A percentile compares a stretch with the other conserved stretches of the same genome.
Conservation (phyloP, 2,888 invertebrate species). For the Sussaba pulchella region DNA sequence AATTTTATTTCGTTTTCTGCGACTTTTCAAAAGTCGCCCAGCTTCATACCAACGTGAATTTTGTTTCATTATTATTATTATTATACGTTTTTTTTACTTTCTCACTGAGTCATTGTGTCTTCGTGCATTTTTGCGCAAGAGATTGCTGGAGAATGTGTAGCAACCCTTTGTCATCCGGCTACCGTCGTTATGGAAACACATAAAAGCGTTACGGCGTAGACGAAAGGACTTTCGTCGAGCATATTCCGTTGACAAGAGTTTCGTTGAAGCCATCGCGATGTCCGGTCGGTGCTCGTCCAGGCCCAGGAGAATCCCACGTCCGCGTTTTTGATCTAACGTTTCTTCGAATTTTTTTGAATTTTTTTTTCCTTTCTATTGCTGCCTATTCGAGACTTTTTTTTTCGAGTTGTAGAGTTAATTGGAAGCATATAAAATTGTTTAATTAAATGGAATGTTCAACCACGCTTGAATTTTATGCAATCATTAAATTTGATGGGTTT, state of each 20-base stretch:
- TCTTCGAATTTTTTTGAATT: conserved; percentile 64
- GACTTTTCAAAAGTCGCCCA: conserved; percentile 40
- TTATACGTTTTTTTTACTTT: conserved; percentile 1
- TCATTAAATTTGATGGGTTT: not conserved
- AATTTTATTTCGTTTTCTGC: conserved; percentile 6
- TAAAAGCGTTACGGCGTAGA: conserved; percentile 4
- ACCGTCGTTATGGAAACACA: not conserved
- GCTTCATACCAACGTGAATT: conserved; percentile 37
- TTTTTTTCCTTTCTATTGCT: too few species aligned
- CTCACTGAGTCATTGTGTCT: conserved; percentile 17
- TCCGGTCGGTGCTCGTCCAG: not conserved
- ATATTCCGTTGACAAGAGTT: conserved; percentile 15
- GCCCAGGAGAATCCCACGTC: conserved; percentile 62
- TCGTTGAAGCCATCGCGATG: conserved; percentile 32
- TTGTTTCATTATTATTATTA: conserved; percentile 20
- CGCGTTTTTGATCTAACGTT: conserved; percentile 69
- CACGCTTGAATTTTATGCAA: conserved; percentile 7
- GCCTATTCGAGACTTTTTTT: too few species aligned
- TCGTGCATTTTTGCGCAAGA: conserved; percentile 35
- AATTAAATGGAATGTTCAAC: conserved; percentile 2
- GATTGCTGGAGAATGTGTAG: conserved; percentile 44
- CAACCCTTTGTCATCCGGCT: conserved; percentile 14
- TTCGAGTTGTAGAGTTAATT: not conserved
- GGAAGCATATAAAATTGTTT: not conserved
- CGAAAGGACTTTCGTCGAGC: not conserved